Evolutionary conservation across 2,888 invertebrate species (phyloP).

Genomic region (Apamea anceps): DNA sequence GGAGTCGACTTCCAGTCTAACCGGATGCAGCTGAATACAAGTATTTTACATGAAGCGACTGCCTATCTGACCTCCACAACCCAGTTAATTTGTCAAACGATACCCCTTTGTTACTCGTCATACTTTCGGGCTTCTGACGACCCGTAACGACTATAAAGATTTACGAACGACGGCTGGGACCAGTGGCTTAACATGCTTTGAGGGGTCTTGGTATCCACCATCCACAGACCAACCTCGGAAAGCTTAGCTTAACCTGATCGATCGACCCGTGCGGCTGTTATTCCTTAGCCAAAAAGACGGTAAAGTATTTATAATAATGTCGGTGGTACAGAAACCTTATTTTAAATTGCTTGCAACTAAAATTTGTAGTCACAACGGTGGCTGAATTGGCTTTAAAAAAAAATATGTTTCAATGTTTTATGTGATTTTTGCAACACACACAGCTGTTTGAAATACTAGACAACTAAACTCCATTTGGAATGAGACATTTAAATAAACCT

Average conservation of each 20-base stretch:
- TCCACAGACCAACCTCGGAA: neutral
- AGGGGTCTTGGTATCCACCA: neutral
- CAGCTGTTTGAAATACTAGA: neutral
- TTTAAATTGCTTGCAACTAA: neutral
- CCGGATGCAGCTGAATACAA: neutral
- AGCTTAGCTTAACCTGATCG: neutral
- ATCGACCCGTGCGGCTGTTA: neutral
- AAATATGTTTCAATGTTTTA: neutral
- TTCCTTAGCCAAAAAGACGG: neutral
- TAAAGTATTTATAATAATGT: neutral
- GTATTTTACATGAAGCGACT: neutral
- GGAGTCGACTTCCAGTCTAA: neutral
- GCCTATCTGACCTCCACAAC: neutral
- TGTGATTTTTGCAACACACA: neutral
- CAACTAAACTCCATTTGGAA: neutral
- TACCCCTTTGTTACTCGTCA: neutral
- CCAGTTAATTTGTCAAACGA: neutral
- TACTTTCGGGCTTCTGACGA: neutral
- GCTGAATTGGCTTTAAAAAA: too few relatives aligned
- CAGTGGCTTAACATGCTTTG: too few relatives aligned
- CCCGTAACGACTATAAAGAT: neutral
- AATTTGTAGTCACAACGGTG: neutral
- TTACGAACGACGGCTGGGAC: too few relatives aligned
- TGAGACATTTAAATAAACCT: too few relatives aligned
- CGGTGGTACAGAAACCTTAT: neutral